phyloP scores from a whole-genome alignment of 1,140 invertebrate genomes.

The Idris sp. region DNA sequence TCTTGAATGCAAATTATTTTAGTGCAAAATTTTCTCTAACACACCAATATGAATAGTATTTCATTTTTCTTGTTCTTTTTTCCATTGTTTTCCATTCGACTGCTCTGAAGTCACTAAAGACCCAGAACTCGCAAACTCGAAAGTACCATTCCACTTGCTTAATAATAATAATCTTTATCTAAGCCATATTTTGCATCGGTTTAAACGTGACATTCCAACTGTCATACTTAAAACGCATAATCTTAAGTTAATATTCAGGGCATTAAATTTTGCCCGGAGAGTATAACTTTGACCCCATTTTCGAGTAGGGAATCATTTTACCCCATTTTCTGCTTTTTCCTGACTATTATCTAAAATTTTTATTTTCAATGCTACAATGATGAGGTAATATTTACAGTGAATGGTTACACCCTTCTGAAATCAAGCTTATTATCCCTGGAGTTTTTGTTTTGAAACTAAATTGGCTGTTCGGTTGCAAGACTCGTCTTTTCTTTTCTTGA shows the following conservation, averaged over 20 bases:
- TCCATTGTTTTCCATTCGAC: slow-evolving; percentile 50
- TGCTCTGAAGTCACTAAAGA: slow-evolving; percentile 31
- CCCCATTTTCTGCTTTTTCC: no score
- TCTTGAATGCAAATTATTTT: slow-evolving; percentile 31
- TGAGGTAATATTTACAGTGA: no score
- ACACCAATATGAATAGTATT: slow-evolving; percentile 52
- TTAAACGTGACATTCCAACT: slow-evolving; percentile 45
- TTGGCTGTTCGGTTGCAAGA: slow-evolving; percentile 9
- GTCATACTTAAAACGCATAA: slow-evolving; percentile 29
- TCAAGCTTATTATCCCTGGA: no score
- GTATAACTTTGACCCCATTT: no score
- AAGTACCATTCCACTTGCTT: slow-evolving; percentile 46
- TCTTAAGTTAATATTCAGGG: slow-evolving; percentile 20
- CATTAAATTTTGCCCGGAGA: not conserved
- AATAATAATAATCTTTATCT: slow-evolving; percentile 53
- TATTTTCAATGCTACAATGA: no score
- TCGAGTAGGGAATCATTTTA: no score
- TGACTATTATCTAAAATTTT: no score
- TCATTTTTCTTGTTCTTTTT: slow-evolving; percentile 46
- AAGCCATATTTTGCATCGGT: slow-evolving; percentile 36
- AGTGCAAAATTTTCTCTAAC: slow-evolving; percentile 30
- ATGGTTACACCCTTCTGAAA: no score
- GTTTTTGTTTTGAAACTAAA: slow-evolving; percentile 13
- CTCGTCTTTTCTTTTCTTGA: no score
- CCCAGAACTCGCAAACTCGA: slow-evolving; percentile 38